Conservation (phyloP, 2,113 vertebrate genomes). For the Poeciliopsis retropinna region DNA sequence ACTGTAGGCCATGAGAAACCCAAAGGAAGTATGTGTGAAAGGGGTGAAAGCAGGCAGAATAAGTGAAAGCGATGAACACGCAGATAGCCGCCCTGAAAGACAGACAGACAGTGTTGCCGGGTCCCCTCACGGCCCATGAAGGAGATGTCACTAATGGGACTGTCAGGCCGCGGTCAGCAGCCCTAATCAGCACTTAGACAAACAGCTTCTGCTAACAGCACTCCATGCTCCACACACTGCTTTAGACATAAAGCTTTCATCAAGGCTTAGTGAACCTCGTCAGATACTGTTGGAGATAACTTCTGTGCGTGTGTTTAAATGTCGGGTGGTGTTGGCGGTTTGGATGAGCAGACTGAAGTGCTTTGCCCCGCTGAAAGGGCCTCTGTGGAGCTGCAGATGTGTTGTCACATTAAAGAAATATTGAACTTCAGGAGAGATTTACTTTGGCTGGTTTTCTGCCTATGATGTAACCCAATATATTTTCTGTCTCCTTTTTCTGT, state of each 20-base stretch:
- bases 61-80: slow-evolving; percentile 50
- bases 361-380: slow-evolving; percentile 10
- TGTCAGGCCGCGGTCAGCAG: slow-evolving; percentile 50
- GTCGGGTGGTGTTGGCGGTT: slow-evolving; percentile 15
- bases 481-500: slow-evolving; percentile 33
- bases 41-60: neutral
- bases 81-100: slow-evolving; percentile 38
- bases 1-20: neutral
- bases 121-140: slow-evolving; percentile 38
- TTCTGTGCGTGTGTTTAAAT: neutral
- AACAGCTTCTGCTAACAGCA: slow-evolving; percentile 37
- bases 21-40: neutral
- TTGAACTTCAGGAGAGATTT: slow-evolving; percentile 43
- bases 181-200: slow-evolving; percentile 60
- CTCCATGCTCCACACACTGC: slow-evolving; percentile 9
- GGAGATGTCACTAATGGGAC: slow-evolving; percentile 59
- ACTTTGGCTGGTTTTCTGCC: slow-evolving; percentile 29
- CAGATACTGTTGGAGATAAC: slow-evolving; percentile 26
- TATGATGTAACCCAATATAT: slow-evolving; percentile 39
- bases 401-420: slow-evolving; percentile 25
- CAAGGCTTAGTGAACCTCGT: slow-evolving; percentile 32
- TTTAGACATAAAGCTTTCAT: slow-evolving; percentile 40
- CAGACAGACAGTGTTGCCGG: slow-evolving; percentile 24
- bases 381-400: slow-evolving; percentile 4
- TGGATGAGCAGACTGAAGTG: slow-evolving; percentile 37